Evolutionary conservation across 2,888 invertebrate genomes (phyloP).

Genomic region (Harpagoxenus sublaevis): DNA sequence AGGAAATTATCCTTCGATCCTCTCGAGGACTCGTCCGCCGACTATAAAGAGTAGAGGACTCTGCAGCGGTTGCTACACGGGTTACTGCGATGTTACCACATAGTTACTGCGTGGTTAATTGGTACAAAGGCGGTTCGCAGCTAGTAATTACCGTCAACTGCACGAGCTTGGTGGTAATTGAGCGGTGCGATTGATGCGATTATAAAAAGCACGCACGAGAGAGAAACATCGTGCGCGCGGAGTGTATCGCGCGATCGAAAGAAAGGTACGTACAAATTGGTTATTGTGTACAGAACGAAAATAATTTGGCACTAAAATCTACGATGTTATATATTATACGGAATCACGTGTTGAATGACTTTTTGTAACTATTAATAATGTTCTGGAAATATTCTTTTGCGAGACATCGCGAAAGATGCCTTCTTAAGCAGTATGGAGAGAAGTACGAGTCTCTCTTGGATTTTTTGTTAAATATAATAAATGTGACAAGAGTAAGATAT

Average conservation of each 20-base stretch:
- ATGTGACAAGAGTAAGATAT: neutral
- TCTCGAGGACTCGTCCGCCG: slow-evolving; percentile 15
- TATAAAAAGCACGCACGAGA: slow-evolving; percentile 4
- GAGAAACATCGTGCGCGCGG: neutral
- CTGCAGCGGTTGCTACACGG: neutral
- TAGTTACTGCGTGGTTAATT: slow-evolving; percentile 41
- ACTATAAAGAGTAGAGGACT: slow-evolving; percentile 20
- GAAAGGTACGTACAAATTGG: slow-evolving; percentile 7
- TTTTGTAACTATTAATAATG: slow-evolving; percentile 24
- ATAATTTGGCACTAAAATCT: neutral
- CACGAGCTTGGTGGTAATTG: slow-evolving; percentile 14
- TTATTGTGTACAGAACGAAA: neutral
- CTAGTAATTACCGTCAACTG: slow-evolving; percentile 29
- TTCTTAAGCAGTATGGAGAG: neutral
- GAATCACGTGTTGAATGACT: neutral
- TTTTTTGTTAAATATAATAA: neutral
- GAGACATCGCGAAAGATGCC: neutral
- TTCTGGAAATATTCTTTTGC: neutral
- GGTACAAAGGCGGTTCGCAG: slow-evolving; percentile 29
- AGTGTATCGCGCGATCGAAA: neutral
- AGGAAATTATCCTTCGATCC: slow-evolving; percentile 61
- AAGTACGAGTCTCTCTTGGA: neutral
- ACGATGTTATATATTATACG: neutral
- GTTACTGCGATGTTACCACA: slow-evolving; percentile 31
- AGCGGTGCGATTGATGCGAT: slow-evolving; percentile 10